phyloP scores from a whole-genome alignment of 2,113 vertebrate species.

The Grallaria varia region DNA sequence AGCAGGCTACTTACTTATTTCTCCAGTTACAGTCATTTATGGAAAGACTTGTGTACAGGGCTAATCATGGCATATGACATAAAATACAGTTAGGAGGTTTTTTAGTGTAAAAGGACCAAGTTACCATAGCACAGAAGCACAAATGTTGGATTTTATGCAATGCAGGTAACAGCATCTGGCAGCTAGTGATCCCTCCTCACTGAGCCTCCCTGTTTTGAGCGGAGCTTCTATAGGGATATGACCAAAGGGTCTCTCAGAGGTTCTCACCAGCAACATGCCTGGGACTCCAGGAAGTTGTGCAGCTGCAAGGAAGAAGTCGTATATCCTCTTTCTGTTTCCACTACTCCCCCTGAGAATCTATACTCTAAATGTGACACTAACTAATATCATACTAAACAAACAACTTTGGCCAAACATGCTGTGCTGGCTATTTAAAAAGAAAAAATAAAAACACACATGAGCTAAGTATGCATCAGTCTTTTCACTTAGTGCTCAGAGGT shows the following conservation, averaged over 20 bases:
- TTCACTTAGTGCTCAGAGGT: background rate
- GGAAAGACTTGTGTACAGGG: background rate
- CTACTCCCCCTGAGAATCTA: background rate
- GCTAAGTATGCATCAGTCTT: background rate
- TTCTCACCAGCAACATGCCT: background rate
- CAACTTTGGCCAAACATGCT: background rate
- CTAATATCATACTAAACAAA: background rate
- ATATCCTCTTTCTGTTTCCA: background rate
- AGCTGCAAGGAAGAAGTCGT: background rate
- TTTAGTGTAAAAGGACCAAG: slow-evolving; percentile 19
- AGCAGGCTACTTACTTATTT: background rate
- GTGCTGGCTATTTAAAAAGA: background rate
- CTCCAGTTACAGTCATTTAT: background rate
- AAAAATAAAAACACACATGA: background rate
- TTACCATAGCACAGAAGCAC: slow-evolving; percentile 31
- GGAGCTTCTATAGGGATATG: background rate
- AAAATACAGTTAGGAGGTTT: background rate
- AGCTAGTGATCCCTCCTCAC: background rate
- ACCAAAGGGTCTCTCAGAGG: background rate
- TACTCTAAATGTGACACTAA: background rate
- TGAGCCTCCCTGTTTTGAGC: background rate
- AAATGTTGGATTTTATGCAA: slow-evolving; percentile 13
- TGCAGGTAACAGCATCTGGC: background rate
- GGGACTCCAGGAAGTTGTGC: background rate
- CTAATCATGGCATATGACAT: background rate